phyloP scores from a whole-genome alignment of 2,113 vertebrate species.

The Phylloscopus trochiloides region DNA sequence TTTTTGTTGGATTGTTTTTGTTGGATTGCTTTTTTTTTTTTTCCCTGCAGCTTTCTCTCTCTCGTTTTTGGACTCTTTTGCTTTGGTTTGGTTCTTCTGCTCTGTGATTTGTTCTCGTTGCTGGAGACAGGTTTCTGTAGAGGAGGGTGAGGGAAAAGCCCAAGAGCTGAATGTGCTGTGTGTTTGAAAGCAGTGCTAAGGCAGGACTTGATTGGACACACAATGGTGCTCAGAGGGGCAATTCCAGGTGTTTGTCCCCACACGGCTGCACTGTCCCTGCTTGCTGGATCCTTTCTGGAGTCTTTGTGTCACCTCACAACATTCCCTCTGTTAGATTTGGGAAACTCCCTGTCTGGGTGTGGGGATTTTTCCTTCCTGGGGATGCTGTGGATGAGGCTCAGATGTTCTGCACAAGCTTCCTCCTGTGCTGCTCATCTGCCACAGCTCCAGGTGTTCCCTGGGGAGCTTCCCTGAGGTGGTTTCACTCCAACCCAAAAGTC shows the following conservation, averaged over 20 bases:
- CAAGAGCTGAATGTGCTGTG: conserved; percentile 82
- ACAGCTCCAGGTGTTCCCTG: background rate
- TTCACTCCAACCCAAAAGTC: background rate
- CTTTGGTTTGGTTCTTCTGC: conserved; percentile 51
- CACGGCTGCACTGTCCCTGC: background rate
- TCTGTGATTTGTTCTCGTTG: conserved; percentile 57
- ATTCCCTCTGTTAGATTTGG: background rate
- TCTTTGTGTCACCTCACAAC: background rate
- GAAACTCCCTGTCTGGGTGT: accelerated
- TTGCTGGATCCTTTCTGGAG: background rate
- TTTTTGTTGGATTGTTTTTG: too few relatives aligned
- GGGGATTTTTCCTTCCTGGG: background rate
- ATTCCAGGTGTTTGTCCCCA: background rate
- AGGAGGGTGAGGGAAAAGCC: conserved; percentile 82
- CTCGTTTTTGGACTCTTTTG: conserved; percentile 24
- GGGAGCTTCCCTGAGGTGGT: background rate
- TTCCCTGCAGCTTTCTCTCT: background rate
- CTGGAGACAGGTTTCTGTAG: conserved; percentile 82
- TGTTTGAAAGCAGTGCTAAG: conserved; percentile 83
- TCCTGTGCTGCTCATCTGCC: background rate
- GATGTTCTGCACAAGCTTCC: background rate
- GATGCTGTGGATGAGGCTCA: background rate
- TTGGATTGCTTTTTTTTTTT: background rate
- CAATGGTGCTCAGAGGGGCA: background rate
- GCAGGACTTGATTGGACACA: conserved; percentile 80